phyloP scores from a whole-genome alignment of 2,888 invertebrate genomes.

The Glyphotaelius pellucidus region DNA sequence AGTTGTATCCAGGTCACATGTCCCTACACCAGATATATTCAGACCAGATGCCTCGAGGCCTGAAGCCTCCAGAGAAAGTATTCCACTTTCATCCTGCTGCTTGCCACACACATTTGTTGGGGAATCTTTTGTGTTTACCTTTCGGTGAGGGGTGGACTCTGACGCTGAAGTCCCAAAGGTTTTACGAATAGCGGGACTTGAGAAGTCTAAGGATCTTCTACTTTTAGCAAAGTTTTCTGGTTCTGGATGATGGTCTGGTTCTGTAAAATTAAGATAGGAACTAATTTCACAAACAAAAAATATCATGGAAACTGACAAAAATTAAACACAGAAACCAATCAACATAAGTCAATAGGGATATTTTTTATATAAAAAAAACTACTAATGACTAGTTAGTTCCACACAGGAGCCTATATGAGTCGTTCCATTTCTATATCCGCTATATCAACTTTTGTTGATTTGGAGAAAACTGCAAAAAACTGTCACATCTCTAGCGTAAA shows the following conservation, averaged over 20 bases:
- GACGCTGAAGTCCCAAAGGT: slow-evolving; percentile 24
- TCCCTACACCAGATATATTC: neutral
- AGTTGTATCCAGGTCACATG: neutral
- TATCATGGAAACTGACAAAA: neutral
- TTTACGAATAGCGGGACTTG: slow-evolving; percentile 69
- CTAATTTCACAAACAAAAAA: neutral
- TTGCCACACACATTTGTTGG: neutral
- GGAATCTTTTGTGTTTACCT: neutral
- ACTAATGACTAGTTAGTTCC: no score
- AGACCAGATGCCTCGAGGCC: neutral
- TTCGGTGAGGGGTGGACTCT: neutral
- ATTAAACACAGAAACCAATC: neutral
- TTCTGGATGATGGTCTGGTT: neutral
- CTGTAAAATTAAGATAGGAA: slow-evolving; percentile 12
- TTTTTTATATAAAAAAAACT: no score
- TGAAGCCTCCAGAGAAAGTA: neutral
- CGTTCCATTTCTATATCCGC: no score
- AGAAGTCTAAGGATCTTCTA: slow-evolving; percentile 75
- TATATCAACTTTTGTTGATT: no score
- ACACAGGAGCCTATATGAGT: no score
- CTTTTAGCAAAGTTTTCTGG: slow-evolving; percentile 68
- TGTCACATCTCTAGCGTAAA: no score
- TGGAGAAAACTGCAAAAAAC: no score
- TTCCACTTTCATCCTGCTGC: neutral
- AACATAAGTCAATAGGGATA: no score